phyloP scores from a whole-genome alignment of 1,140 invertebrate species.

The Panulirus ornatus region DNA sequence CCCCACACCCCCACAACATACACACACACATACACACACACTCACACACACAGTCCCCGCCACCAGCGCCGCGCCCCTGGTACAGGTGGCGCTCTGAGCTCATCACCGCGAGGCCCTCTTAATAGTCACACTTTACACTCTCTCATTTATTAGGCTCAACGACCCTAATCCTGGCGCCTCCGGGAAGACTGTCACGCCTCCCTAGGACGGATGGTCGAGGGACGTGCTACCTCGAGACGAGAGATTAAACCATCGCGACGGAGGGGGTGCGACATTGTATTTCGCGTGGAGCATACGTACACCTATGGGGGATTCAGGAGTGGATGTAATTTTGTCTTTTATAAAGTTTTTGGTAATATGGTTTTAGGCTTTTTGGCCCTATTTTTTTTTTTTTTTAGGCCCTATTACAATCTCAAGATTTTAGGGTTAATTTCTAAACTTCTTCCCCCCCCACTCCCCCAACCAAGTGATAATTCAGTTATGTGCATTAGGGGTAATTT shows the following conservation, averaged over 20 bases:
- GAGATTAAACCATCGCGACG: neutral
- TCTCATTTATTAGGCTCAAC: neutral
- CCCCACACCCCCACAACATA: too few species aligned
- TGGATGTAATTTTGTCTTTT: neutral
- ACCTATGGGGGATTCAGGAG: neutral
- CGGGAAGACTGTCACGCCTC: neutral
- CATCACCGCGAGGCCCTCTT: neutral
- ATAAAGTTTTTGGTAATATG: neutral
- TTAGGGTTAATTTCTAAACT: too few species aligned
- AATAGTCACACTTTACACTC: constrained; percentile 14
- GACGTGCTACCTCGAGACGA: too few species aligned
- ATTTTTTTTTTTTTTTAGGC: too few species aligned
- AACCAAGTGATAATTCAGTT: too few species aligned
- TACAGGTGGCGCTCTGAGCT: neutral
- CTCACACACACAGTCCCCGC: neutral
- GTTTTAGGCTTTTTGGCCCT: too few species aligned
- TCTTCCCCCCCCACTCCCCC: too few species aligned
- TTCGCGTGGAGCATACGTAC: neutral
- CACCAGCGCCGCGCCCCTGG: neutral
- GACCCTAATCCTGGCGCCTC: neutral
- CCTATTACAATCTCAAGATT: too few species aligned
- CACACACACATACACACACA: too few species aligned
- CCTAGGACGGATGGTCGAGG: neutral
- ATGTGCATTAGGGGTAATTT: too few species aligned
- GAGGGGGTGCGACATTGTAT: neutral